Conservation (phyloP, 2,888 invertebrate genomes). For the Caenorhabditis sp. region DNA sequence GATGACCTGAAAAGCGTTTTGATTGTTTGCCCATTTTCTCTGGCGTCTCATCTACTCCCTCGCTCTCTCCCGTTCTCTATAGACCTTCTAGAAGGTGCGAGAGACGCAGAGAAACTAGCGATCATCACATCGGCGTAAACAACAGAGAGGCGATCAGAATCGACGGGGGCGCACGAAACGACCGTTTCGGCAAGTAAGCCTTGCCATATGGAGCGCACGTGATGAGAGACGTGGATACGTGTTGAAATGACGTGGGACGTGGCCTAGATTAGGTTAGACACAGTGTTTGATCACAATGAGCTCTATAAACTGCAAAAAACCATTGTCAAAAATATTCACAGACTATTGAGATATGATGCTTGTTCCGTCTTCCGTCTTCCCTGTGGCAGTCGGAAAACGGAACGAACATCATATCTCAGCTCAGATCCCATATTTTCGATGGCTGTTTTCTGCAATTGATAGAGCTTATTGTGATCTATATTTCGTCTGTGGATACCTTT, state of each 20-base stretch:
- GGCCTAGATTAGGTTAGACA: conserved; percentile 13
- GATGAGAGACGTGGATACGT: neutral
- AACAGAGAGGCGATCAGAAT: conserved; percentile 7
- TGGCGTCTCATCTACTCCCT: conserved; percentile 16
- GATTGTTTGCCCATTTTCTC: neutral
- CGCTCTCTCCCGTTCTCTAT: conserved; percentile 11
- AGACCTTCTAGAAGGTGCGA: neutral
- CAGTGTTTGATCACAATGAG: neutral
- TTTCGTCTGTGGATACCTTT: too few relatives aligned
- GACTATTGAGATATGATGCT: too few relatives aligned
- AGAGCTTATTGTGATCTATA: too few relatives aligned
- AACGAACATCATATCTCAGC: too few relatives aligned
- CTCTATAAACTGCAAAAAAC: too few relatives aligned
- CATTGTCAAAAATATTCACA: too few relatives aligned
- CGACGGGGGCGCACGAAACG: neutral
- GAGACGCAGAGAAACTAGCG: conserved; percentile 12
- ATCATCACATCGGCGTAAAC: conserved; percentile 31
- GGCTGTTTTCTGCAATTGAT: too few relatives aligned
- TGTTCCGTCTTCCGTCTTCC: too few relatives aligned
- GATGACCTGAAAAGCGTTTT: conserved; percentile 66
- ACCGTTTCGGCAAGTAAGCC: conserved; percentile 38
- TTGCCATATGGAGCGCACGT: conserved; percentile 39
- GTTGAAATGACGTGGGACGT: conserved; percentile 2
- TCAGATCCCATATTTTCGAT: too few relatives aligned
- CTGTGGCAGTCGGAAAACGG: too few relatives aligned